Percentiles rank a stretch among this genome's conserved stretches.
Conservation (phyloP, 2,888 invertebrate genomes). For the Apotomis turbidana region DNA sequence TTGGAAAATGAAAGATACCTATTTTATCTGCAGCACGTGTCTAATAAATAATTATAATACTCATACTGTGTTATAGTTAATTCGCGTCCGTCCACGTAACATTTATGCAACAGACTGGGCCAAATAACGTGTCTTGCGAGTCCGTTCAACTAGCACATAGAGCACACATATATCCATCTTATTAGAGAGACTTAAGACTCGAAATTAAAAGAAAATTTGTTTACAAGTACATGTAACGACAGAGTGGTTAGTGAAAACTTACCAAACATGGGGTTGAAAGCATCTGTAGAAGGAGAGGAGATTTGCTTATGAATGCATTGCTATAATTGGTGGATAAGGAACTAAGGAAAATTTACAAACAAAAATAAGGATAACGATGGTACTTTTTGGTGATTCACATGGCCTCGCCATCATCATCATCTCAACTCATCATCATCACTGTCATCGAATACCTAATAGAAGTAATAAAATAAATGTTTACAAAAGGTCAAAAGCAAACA, state of each 20-base stretch:
- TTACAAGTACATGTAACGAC: constrained; percentile 18
- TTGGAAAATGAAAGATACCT: no score
- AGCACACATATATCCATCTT: constrained; percentile 5
- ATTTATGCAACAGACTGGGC: constrained; percentile 75
- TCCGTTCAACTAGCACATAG: not conserved
- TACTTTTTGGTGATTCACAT: no score
- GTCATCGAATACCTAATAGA: no score
- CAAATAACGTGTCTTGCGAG: constrained; percentile 51
- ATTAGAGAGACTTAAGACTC: not conserved
- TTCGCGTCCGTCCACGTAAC: constrained; percentile 63
- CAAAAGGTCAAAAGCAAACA: no score
- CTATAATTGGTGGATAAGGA: not conserved
- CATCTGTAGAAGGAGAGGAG: not conserved
- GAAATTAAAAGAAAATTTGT: constrained; percentile 1
- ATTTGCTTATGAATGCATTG: constrained; percentile 2
- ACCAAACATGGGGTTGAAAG: constrained; percentile 15
- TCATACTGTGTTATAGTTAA: constrained; percentile 22
- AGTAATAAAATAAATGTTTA: no score
- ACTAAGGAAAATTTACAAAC: not conserved
- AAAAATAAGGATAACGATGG: no score
- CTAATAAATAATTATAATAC: constrained; percentile 22
- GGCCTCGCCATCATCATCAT: no score
- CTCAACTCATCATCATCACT: no score
- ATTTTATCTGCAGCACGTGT: not conserved
- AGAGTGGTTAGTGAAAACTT: constrained; percentile 23